Base-by-base conservation (phyloP, 2,797 vertebrate species). In the Tachyglossus aculeatus region DNA sequence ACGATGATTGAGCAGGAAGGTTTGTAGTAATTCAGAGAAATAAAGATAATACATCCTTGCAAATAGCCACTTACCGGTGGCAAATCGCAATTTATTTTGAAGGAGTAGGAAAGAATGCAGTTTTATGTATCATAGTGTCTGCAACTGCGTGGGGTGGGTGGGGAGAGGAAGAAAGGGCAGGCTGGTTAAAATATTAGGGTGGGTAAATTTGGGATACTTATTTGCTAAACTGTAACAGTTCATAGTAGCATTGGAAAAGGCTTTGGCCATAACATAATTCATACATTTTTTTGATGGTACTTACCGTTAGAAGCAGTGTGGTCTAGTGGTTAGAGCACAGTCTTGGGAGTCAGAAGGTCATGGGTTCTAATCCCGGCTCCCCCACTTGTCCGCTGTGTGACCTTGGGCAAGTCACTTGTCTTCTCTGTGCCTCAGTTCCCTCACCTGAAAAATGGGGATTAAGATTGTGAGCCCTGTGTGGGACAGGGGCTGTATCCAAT, bases 1-100 rank as follows among this genome's bases (percentile, higher is more conserved):
- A 45, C 39, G 19, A 59, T n/a, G 36, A 48, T 48, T 6, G 31
- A 29, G 9, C 12, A 19, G 8, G 16, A 27, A 31, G 16, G 25
- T 29, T 48, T 74, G 61, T 74, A 66, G 63, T 9, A 39, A 74
- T 34, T 47, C 58, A 50, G 62, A 61, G 13, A 63, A 73, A 61
- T 33, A 72, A 61, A 48, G 51, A 43, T 24, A 24, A 32, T 19
- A 31, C 10, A 77, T 68, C 18, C 22, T 48, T 72, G 41, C 22
- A 66, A 79, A 34, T 36, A 70, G 37, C 18, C 54, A n/a, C 21
- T 21, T 67, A 71, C 15, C 41, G 18, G 48, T 36, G 37, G 37
- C 18, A 76, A 64, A 74, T 51, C 19, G 21, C 55, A 65, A 25
- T 53, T 38, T 74, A 60, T 61, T 64, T 10, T 13, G 64, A 69